Evolutionary conservation across 2,888 invertebrate species (phyloP).

Genomic region (Trichogramma evanescens): DNA sequence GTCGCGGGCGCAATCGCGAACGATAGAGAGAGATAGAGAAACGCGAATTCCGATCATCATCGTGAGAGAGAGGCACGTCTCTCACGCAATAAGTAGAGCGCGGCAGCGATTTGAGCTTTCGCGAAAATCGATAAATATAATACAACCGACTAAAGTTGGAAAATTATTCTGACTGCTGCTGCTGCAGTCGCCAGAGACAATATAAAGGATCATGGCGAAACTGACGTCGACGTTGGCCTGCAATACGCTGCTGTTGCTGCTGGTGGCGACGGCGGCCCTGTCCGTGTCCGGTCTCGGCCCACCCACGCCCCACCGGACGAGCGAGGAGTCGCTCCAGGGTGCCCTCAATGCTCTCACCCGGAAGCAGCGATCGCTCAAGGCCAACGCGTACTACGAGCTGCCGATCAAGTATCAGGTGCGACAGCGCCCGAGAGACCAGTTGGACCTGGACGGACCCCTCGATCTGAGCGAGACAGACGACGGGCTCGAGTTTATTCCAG

Average conservation of each 20-base stretch:
- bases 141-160: background rate
- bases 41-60: no score
- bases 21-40: no score
- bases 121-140: background rate
- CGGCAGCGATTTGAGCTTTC: background rate
- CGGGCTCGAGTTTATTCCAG: conserved; percentile 14
- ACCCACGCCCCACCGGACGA: conserved; percentile 27
- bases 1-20: no score
- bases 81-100: no score
- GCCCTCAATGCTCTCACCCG: conserved; percentile 48
- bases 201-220: no score
- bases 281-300: conserved; percentile 25
- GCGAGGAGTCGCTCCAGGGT: conserved; percentile 46
- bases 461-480: conserved; percentile 23
- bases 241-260: conserved; percentile 3
- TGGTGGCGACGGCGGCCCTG: conserved; percentile 26
- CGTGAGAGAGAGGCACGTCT: no score
- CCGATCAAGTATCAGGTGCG: conserved; percentile 35
- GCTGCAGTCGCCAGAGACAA: no score
- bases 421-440: conserved; percentile 28
- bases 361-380: conserved; percentile 44
- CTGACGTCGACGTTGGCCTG: no score
- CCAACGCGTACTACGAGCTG: conserved; percentile 33
- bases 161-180: no score
- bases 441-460: background rate